Evolutionary conservation across 2,113 vertebrate genomes (phyloP).

Genomic region (Hippocampus comes): DNA sequence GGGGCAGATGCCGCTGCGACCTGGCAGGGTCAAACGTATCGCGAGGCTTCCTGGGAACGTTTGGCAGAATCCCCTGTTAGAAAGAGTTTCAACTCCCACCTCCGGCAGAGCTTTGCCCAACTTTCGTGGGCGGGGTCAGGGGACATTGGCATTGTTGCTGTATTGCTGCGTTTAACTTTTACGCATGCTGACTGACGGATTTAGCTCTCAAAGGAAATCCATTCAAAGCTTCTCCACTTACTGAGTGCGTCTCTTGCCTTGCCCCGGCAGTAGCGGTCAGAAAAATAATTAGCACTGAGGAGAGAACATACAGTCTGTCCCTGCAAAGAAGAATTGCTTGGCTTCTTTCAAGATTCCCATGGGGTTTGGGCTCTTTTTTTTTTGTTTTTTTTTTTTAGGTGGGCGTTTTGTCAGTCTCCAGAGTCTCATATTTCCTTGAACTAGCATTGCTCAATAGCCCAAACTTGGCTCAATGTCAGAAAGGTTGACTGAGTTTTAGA

Average conservation of each 20-base stretch:
- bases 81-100: too few species aligned
- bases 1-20: too few species aligned
- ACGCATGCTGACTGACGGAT: neutral
- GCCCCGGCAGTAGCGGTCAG: neutral
- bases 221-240: neutral
- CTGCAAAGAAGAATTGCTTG: neutral
- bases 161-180: too few species aligned
- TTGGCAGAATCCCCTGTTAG: too few species aligned
- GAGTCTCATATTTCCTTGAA: neutral
- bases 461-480: constrained; percentile 3
- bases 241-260: neutral
- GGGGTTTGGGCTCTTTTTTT: neutral
- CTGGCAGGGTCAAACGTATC: too few species aligned
- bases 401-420: neutral
- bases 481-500: neutral
- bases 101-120: too few species aligned
- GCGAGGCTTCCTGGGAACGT: too few species aligned
- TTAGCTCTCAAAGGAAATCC: neutral
- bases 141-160: too few species aligned
- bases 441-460: neutral
- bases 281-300: neutral
- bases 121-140: too few species aligned
- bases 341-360: constrained; percentile 21
- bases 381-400: too few species aligned
- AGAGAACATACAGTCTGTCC: constrained; percentile 21